Base-by-base conservation (phyloP, 2,888 invertebrate species). In the Hartigia nigra region DNA sequence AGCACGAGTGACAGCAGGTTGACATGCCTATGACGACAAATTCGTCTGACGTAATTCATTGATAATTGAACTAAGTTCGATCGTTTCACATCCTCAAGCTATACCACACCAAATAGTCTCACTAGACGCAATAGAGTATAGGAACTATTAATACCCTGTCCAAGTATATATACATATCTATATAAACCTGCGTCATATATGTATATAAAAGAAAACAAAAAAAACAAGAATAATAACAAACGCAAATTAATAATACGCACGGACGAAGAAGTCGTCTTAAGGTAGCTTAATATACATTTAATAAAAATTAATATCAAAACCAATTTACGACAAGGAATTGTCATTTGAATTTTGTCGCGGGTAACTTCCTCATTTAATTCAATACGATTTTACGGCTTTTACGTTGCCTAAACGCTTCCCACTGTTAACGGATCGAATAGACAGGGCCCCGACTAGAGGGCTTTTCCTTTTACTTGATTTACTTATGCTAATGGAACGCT, bases 31-130 rank as follows among this genome's bases (percentile, higher is more conserved):
- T 55, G 23, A 55, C 55, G 55, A 55, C 23, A 23, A 74, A 74
- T 77, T 77, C 36, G 77, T 74, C 74, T 75, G 77, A 77, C 77
- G 77, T 77, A 39, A 31, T 75, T 77, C 75, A 77, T 77, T 77
- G 75, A 77, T 77, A 77, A 77, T 77, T 74, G 69, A 69, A 74
- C 74, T 23, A 23, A 36, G 36, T 36, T 77, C 77, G 74, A 77
- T 75, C 70, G n/a, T 37, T 37, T 31, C 5, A 23, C 55, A 55
- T 55, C 55, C 9, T 23, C 23, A 55, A 23, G 14, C 39, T 39
- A 39, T 23, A 39, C 55, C 23, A 55, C 55, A 2, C 23, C 55
- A 55, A 55, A 55, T 55, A 55, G 23, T 23, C 55, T 23, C 55
- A 55, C 23, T 9, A 55, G 55, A 55, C 55, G 23, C 23, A 55